Conservation (phyloP, 2,888 invertebrate species). For the Danaus chrysippus region DNA sequence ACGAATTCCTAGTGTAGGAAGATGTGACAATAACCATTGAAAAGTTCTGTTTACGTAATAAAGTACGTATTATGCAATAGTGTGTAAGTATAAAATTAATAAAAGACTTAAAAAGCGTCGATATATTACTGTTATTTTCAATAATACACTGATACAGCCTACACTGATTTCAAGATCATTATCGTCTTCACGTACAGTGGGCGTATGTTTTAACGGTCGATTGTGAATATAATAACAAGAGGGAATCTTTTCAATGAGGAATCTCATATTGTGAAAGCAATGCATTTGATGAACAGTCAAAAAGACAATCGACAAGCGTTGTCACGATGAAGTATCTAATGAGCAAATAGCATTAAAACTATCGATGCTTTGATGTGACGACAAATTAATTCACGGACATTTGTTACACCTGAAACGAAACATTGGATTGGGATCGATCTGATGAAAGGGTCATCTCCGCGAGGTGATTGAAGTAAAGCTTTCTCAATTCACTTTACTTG, state of each 20-base stretch:
- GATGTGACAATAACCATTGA: no score
- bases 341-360: slow-evolving; percentile 40
- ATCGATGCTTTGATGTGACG: slow-evolving; percentile 20
- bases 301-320: slow-evolving; percentile 62
- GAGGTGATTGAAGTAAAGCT: slow-evolving; percentile 46
- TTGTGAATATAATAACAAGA: slow-evolving; percentile 66
- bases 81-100: not conserved
- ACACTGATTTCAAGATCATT: slow-evolving; percentile 72
- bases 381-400: slow-evolving; percentile 59
- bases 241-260: slow-evolving; percentile 42
- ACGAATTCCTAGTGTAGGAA: not conserved
- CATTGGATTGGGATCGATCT: not conserved
- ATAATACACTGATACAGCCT: slow-evolving; percentile 49
- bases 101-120: slow-evolving; percentile 9
- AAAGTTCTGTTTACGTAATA: not conserved
- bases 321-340: slow-evolving; percentile 46
- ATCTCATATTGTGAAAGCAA: slow-evolving; percentile 50
- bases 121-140: slow-evolving; percentile 26
- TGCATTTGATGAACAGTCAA: slow-evolving; percentile 62
- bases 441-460: slow-evolving; percentile 18
- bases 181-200: slow-evolving; percentile 58
- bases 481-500: slow-evolving; percentile 44
- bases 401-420: slow-evolving; percentile 35
- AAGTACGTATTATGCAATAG: not conserved
- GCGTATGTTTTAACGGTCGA: slow-evolving; percentile 58